Conservation (phyloP, 2,888 invertebrate species). For the Microctonus hyperodae region DNA sequence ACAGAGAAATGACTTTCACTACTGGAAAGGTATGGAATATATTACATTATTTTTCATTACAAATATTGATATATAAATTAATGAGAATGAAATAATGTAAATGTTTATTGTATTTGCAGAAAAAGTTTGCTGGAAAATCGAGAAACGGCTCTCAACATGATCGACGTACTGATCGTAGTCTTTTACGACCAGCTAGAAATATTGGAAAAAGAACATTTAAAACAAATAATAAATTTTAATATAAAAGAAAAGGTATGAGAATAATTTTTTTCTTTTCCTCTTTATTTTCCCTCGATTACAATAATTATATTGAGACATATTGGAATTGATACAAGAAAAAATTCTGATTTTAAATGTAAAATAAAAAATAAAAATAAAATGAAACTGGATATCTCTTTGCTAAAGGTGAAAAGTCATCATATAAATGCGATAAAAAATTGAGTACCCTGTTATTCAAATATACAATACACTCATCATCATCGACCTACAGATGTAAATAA, state of each 20-base stretch:
- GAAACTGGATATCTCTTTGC: constrained; percentile 29
- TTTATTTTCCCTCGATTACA: neutral
- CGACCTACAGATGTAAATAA: constrained; percentile 46
- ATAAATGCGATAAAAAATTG: constrained; percentile 45
- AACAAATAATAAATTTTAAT: constrained; percentile 34
- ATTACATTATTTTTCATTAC: neutral
- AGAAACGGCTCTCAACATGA: constrained; percentile 68
- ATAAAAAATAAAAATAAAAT: neutral
- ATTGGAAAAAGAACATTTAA: constrained; percentile 61
- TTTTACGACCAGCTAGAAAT: constrained; percentile 67
- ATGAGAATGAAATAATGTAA: constrained; percentile 17
- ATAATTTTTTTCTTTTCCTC: constrained; percentile 9
- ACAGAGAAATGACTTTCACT: constrained; percentile 81
- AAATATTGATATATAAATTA: neutral
- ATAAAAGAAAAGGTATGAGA: constrained; percentile 5
- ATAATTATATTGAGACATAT: neutral
- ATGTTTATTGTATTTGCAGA: constrained; percentile 32
- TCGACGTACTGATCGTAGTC: constrained; percentile 74
- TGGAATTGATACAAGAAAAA: neutral
- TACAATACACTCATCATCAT: constrained; percentile 18
- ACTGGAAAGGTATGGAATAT: constrained; percentile 65
- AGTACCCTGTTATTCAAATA: constrained; percentile 45
- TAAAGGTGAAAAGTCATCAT: constrained; percentile 54
- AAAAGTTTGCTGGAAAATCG: constrained; percentile 51
- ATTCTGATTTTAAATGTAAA: neutral